Evolutionary conservation across 1,140 invertebrate genomes (phyloP).

Genomic region (Heterodera schachtii): DNA sequence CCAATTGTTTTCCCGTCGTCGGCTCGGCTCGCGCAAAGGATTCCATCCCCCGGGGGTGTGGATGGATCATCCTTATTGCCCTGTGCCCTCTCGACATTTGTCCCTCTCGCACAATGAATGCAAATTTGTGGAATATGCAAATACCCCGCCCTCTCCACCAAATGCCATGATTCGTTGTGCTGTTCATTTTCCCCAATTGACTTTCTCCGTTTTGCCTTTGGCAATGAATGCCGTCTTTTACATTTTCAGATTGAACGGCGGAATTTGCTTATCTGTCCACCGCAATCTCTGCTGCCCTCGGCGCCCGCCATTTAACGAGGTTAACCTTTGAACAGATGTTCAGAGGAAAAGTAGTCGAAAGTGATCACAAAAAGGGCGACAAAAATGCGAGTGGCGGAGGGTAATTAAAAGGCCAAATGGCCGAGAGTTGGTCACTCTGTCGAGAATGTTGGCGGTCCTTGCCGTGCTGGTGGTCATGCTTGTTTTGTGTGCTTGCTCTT

Average conservation of each 20-base stretch:
- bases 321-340: background rate
- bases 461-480: too few species aligned
- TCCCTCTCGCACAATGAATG: background rate
- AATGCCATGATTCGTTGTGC: background rate
- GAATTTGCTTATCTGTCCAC: background rate
- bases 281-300: background rate
- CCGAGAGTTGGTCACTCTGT: background rate
- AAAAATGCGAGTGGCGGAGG: too few species aligned
- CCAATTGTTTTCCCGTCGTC: background rate
- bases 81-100: background rate
- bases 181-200: background rate
- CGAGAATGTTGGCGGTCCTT: background rate
- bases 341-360: background rate
- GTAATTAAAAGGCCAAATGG: background rate
- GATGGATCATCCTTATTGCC: background rate
- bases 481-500: too few species aligned
- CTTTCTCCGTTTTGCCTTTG: background rate
- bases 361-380: background rate
- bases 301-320: background rate
- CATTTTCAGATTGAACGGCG: background rate
- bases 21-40: background rate
- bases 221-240: background rate
- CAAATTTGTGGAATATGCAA: background rate
- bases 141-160: background rate
- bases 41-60: too few species aligned